phyloP scores from a whole-genome alignment of 2,113 vertebrate genomes.

The Esox niger region DNA sequence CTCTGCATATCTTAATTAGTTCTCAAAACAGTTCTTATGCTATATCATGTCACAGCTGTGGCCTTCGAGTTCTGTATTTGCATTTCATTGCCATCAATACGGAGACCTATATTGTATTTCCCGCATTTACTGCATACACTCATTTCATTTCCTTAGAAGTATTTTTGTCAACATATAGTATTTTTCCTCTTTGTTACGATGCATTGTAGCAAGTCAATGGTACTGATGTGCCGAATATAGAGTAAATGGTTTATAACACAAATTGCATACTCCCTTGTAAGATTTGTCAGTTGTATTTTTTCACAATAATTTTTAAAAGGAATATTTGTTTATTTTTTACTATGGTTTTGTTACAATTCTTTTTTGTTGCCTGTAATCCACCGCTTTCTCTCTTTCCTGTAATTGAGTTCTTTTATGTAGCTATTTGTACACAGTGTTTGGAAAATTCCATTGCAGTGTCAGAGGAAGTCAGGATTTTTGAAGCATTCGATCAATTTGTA shows the following conservation, averaged over 20 bases:
- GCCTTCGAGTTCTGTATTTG: constrained; percentile 27
- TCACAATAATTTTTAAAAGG: constrained; percentile 49
- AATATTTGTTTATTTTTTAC: constrained; percentile 41
- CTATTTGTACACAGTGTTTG: constrained; percentile 84
- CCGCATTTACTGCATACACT: constrained; percentile 36
- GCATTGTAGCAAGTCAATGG: constrained; percentile 40
- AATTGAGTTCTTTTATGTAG: constrained; percentile 75
- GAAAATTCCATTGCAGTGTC: constrained; percentile 63
- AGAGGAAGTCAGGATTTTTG: constrained; percentile 66
- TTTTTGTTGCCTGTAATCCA: constrained; percentile 57
- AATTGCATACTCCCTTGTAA: constrained; percentile 34
- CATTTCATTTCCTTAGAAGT: constrained; percentile 14
- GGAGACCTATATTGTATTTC: constrained; percentile 12
- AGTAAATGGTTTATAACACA: constrained; percentile 46
- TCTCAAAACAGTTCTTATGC: constrained; percentile 13
- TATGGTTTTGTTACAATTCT: constrained; percentile 43
- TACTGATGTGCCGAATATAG: constrained; percentile 35
- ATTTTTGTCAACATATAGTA: constrained; percentile 24
- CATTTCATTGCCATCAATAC: constrained; percentile 11
- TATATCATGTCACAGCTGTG: constrained; percentile 27
- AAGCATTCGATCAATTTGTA: constrained; percentile 91
- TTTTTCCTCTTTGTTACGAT: constrained; percentile 33
- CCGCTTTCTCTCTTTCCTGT: constrained; percentile 74
- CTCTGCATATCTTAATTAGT: constrained; percentile 20
- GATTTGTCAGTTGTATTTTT: constrained; percentile 51